These are phyloP conservation scores for Orthosia incerta DNA, from an alignment of 2,888 invertebrate genomes.

Conservation along the genomic window DNA sequence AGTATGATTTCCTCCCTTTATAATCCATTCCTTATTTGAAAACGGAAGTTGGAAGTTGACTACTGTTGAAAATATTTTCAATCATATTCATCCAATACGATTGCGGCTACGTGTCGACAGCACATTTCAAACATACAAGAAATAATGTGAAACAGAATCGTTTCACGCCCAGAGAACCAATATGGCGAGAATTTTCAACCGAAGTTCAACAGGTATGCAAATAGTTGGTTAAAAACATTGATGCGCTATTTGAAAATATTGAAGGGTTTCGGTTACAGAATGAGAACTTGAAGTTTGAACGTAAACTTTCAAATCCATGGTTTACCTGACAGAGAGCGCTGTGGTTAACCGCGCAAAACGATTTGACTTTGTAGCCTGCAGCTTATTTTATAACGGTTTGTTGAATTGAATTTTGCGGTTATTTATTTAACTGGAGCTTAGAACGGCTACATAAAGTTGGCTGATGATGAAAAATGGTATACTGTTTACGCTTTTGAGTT, in stretches of 20 bases:
- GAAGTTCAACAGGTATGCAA: slow-evolving; percentile 82
- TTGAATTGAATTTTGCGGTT: slow-evolving; percentile 91
- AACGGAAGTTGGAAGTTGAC: not conserved
- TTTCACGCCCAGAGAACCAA: slow-evolving; percentile 67
- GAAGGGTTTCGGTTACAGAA: slow-evolving; percentile 79
- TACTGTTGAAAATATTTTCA: slow-evolving; percentile 26
- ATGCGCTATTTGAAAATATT: slow-evolving; percentile 80
- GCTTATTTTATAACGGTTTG: slow-evolving; percentile 90
- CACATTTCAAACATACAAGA: slow-evolving; percentile 67
- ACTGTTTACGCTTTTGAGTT: slow-evolving; percentile 50
- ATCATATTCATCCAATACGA: slow-evolving; percentile 54
- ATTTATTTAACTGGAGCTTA: slow-evolving; percentile 88
- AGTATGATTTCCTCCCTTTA: no score
- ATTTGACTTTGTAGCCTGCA: slow-evolving; percentile 88
- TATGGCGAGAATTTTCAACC: slow-evolving; percentile 63
- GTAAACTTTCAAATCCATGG: slow-evolving; percentile 87
- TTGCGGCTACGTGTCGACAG: slow-evolving; percentile 63
- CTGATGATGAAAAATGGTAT: slow-evolving; percentile 66
- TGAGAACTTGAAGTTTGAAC: slow-evolving; percentile 78
- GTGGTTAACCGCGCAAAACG: slow-evolving; percentile 90
- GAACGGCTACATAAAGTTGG: slow-evolving; percentile 73
- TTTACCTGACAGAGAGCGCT: slow-evolving; percentile 86
- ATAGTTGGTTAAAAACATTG: slow-evolving; percentile 74
- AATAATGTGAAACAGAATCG: slow-evolving; percentile 73
- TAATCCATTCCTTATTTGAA: not conserved